Conservation (phyloP, 1,140 invertebrate species). For the Berghia stephanieae region DNA sequence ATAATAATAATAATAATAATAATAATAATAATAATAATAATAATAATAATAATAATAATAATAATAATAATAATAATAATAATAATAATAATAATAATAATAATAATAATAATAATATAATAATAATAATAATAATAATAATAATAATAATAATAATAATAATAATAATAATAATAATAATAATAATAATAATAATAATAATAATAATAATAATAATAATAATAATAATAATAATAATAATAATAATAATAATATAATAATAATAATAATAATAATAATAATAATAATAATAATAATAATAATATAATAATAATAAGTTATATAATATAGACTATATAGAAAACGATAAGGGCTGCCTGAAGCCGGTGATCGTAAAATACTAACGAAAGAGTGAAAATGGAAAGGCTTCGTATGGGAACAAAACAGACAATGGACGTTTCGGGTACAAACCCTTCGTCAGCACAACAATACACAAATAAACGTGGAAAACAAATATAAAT, state of each 20-base stretch:
- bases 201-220: too few relatives aligned
- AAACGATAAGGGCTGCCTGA: too few relatives aligned
- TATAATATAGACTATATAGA: not conserved
- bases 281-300: not conserved
- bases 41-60: not conserved
- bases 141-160: not conserved
- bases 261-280: not conserved
- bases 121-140: not conserved
- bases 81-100: not conserved
- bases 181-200: not conserved
- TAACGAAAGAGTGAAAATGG: too few relatives aligned
- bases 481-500: too few relatives aligned
- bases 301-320: too few relatives aligned
- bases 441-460: too few relatives aligned
- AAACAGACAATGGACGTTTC: too few relatives aligned
- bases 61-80: not conserved
- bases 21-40: not conserved
- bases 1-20: not conserved
- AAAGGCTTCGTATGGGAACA: too few relatives aligned
- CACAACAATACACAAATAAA: too few relatives aligned
- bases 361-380: too few relatives aligned
- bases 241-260: not conserved
- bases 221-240: too few relatives aligned
- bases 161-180: not conserved
- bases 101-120: not conserved